Percentiles rank a stretch among this genome's conserved stretches.
These are phyloP conservation scores for Nomada fabriciana DNA, from an alignment of 2,888 invertebrate genomes.

Conservation along the genomic window DNA sequence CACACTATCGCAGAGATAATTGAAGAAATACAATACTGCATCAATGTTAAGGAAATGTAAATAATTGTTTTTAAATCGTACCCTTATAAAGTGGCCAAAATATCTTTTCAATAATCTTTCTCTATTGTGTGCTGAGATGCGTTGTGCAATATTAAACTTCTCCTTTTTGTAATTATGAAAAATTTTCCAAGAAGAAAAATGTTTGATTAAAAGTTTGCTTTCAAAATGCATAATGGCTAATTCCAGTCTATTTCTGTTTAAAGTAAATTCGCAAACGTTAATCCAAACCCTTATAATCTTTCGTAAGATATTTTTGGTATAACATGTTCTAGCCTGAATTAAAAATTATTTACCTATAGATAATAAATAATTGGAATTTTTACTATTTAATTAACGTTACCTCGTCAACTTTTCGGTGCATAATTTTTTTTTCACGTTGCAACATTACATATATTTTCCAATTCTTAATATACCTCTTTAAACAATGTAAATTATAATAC, in stretches of 20 bases:
- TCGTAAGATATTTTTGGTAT: slow-evolving; percentile 22
- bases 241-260: slow-evolving; percentile 22
- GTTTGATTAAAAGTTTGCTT: slow-evolving; percentile 48
- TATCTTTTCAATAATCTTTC: slow-evolving; percentile 52
- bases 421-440: background rate
- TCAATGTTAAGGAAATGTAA: background rate
- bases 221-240: slow-evolving; percentile 36
- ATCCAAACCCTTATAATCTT: slow-evolving; percentile 37
- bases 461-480: slow-evolving; percentile 42
- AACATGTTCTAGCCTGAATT: slow-evolving; percentile 36
- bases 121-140: slow-evolving; percentile 23
- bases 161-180: slow-evolving; percentile 53
- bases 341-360: slow-evolving; percentile 16
- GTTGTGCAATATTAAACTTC: slow-evolving; percentile 29
- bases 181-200: slow-evolving; percentile 55
- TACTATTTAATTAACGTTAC: slow-evolving; percentile 9
- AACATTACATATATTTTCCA: slow-evolving; percentile 41
- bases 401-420: slow-evolving; percentile 11
- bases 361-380: background rate
- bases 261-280: slow-evolving; percentile 2
- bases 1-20: slow-evolving; percentile 46
- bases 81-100: slow-evolving; percentile 57
- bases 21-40: background rate
- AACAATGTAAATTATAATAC: slow-evolving; percentile 13
- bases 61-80: slow-evolving; percentile 31